These are phyloP conservation scores for Philopedon plagiatum DNA, from an alignment of 2,888 invertebrate genomes.

Conservation along the genomic window DNA sequence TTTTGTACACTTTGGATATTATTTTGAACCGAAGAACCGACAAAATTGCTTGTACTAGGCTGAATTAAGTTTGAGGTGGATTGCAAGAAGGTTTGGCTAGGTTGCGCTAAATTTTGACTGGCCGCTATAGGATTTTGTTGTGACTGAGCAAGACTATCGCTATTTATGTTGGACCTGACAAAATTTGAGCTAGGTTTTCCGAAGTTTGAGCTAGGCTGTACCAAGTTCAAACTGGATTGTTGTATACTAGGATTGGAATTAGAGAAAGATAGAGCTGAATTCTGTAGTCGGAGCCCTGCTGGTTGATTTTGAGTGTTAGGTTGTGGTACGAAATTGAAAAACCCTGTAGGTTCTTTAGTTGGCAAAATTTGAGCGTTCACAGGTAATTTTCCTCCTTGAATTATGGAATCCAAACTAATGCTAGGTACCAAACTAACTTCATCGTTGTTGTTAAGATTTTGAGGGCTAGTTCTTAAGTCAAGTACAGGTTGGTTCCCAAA, in stretches of 20 bases:
- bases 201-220: background rate
- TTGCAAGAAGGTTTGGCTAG: background rate
- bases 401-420: conserved; percentile 65
- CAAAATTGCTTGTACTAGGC: conserved; percentile 2
- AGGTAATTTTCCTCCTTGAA: conserved; percentile 61
- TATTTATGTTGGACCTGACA: background rate
- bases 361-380: conserved; percentile 67
- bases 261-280: background rate
- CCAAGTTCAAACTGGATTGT: background rate
- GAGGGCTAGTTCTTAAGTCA: background rate
- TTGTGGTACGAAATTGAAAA: conserved; percentile 50
- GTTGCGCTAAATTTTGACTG: conserved; percentile 1
- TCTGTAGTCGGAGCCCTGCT: background rate
- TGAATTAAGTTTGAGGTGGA: background rate
- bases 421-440: conserved; percentile 72
- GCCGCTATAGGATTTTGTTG: background rate
- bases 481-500: background rate
- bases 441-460: conserved; percentile 23
- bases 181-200: conserved; percentile 2
- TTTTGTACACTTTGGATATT: background rate
- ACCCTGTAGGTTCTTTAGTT: conserved; percentile 61
- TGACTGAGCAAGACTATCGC: background rate
- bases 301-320: background rate
- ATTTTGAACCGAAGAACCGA: background rate
- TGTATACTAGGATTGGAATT: background rate